phyloP scores from a whole-genome alignment of 2,888 invertebrate genomes.

The Falcaria lacertinaria region DNA sequence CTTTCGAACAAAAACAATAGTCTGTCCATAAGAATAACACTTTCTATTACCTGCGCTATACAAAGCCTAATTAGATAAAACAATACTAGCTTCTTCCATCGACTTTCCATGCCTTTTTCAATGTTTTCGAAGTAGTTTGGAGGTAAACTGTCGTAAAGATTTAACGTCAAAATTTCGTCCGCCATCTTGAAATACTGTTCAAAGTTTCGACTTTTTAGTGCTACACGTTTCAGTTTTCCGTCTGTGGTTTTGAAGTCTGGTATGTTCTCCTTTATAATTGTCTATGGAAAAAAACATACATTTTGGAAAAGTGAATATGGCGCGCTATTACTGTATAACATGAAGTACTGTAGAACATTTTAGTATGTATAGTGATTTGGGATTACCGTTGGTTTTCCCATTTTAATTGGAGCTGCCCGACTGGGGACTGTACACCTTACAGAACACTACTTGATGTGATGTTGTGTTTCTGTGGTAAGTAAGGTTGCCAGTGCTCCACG shows the following conservation, averaged over 20 bases:
- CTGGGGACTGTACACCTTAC: no score
- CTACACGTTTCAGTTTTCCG: conserved; percentile 81
- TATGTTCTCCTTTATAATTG: conserved; percentile 48
- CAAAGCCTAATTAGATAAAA: conserved; percentile 89
- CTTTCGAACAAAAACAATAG: conserved; percentile 86
- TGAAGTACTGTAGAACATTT: no score
- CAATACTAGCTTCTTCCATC: conserved; percentile 81
- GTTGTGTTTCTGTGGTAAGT: no score
- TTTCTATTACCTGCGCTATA: conserved; percentile 89
- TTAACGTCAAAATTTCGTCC: conserved; percentile 79
- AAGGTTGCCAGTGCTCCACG: no score
- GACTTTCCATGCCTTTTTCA: conserved; percentile 33
- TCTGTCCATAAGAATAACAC: conserved; percentile 90
- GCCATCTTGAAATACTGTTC: conserved; percentile 85
- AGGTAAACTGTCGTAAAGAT: conserved; percentile 59
- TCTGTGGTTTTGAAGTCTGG: conserved; percentile 43
- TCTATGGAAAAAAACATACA: conserved; percentile 55
- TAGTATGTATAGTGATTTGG: no score
- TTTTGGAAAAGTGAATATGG: no score
- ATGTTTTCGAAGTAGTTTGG: conserved; percentile 36
- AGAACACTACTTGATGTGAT: no score
- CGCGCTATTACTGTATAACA: no score
- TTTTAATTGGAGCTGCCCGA: no score
- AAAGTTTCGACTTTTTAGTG: conserved; percentile 82
- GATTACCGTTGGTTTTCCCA: no score